Conservation (phyloP, 2,113 vertebrate genomes). For the Toxotes jaculatrix region DNA sequence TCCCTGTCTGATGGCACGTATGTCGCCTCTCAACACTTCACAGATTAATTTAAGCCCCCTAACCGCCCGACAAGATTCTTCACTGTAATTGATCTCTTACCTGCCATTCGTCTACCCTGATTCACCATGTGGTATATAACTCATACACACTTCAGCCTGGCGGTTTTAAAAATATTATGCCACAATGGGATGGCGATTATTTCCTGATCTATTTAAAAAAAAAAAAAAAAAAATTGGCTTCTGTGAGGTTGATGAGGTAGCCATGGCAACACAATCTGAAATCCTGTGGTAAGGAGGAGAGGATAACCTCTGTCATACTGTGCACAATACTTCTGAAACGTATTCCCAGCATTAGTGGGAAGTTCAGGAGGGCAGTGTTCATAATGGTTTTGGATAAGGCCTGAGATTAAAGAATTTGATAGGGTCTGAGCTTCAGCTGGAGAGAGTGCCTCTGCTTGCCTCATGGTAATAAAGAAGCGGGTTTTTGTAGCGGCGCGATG, state of each 20-base stretch:
- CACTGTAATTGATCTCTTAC: conserved; percentile 72
- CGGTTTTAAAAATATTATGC: conserved; percentile 57
- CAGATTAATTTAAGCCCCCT: conserved; percentile 74
- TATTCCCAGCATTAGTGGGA: conserved; percentile 54
- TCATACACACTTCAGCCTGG: conserved; percentile 31
- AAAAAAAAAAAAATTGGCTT: background rate
- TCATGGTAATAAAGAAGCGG: conserved; percentile 73
- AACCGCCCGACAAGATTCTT: conserved; percentile 67
- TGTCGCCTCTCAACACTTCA: conserved; percentile 73
- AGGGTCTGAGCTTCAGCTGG: conserved; percentile 68
- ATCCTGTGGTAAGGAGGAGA: conserved; percentile 42
- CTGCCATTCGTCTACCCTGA: conserved; percentile 51
- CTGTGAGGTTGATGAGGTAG: conserved; percentile 65
- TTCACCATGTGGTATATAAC: conserved; percentile 51
- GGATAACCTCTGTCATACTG: conserved; percentile 53
- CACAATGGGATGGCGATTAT: conserved; percentile 66
- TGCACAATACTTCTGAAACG: conserved; percentile 63
- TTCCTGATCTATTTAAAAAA: conserved; percentile 59
- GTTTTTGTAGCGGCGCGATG: conserved; percentile 27
- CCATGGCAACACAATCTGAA: conserved; percentile 73
- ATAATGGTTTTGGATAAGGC: conserved; percentile 71
- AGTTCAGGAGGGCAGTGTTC: conserved; percentile 65
- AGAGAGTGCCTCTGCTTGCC: conserved; percentile 57
- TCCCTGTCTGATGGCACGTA: conserved; percentile 73
- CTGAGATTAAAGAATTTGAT: conserved; percentile 76